phyloP scores from a whole-genome alignment of 1,140 invertebrate species.

The Brachionus asplanchnoidis region DNA sequence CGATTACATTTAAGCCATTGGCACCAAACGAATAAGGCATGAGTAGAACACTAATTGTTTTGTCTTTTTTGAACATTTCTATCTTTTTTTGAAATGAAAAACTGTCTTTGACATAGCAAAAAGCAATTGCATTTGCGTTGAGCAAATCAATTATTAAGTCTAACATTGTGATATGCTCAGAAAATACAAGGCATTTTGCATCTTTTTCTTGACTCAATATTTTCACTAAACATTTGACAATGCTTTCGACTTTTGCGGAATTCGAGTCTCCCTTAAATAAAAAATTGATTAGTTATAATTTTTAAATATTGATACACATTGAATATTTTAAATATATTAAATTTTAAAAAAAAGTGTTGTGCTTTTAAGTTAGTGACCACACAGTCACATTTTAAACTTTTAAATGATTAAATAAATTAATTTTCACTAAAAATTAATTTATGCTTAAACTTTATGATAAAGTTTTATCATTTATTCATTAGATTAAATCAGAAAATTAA shows the following conservation, averaged over 20 bases:
- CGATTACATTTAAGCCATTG: constrained; percentile 73
- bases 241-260: constrained; percentile 69
- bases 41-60: constrained; percentile 62
- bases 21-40: constrained; percentile 66
- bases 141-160: not conserved
- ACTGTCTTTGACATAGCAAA: constrained; percentile 1
- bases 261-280: constrained; percentile 59
- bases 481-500: too few relatives aligned
- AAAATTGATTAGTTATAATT: not conserved
- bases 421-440: too few relatives aligned
- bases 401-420: too few relatives aligned
- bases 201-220: constrained; percentile 61
- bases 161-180: constrained; percentile 47
- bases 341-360: too few relatives aligned
- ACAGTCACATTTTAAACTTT: too few relatives aligned
- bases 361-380: too few relatives aligned
- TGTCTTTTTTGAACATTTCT: constrained; percentile 43
- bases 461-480: too few relatives aligned
- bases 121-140: not conserved
- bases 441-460: too few relatives aligned
- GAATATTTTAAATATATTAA: too few relatives aligned
- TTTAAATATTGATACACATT: not conserved
- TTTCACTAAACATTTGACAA: constrained; percentile 62
- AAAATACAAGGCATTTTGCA: constrained; percentile 70
- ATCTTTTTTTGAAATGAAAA: not conserved